phyloP scores from a whole-genome alignment of 2,113 vertebrate species.

The Megaleporinus macrocephalus region DNA sequence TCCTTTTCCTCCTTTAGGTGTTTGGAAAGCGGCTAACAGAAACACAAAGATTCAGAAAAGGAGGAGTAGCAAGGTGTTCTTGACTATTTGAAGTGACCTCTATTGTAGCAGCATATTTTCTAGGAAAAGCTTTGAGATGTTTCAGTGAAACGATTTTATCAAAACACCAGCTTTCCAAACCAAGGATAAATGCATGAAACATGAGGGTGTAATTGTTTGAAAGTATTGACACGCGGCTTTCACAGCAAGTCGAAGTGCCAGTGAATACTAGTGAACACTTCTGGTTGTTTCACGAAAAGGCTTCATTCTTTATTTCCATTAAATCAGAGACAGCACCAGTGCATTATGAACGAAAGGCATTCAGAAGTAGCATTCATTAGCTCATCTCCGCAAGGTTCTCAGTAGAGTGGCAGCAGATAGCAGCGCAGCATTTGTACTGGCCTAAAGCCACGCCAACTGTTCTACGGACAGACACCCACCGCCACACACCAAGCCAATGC shows the following conservation, averaged over 20 bases:
- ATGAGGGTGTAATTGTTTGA: not conserved
- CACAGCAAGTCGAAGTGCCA: not conserved
- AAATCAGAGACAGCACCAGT: slow-evolving; percentile 1
- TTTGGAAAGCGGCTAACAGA: not conserved
- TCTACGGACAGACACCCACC: slow-evolving; percentile 49
- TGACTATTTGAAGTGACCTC: not conserved
- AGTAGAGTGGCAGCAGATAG: slow-evolving; percentile 31
- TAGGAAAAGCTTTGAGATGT: not conserved
- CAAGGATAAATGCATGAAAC: not conserved
- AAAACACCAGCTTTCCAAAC: not conserved
- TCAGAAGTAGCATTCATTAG: slow-evolving; percentile 38
- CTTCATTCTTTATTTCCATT: not conserved
- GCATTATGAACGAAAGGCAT: slow-evolving; percentile 3
- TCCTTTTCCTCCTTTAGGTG: not conserved
- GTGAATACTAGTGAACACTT: not conserved
- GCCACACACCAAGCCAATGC: slow-evolving; percentile 38
- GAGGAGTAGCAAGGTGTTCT: not conserved
- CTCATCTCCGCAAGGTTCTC: slow-evolving; percentile 19
- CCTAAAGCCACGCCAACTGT: slow-evolving; percentile 51
- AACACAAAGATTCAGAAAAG: not conserved
- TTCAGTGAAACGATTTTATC: not conserved
- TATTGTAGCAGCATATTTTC: not conserved
- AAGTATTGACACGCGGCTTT: not conserved
- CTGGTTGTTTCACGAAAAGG: not conserved
- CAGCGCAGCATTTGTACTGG: slow-evolving; percentile 45